A percentile compares a stretch with the other conserved stretches of the same genome.
phyloP scores from a whole-genome alignment of 2,113 vertebrate species.

The Ailurus styani region DNA sequence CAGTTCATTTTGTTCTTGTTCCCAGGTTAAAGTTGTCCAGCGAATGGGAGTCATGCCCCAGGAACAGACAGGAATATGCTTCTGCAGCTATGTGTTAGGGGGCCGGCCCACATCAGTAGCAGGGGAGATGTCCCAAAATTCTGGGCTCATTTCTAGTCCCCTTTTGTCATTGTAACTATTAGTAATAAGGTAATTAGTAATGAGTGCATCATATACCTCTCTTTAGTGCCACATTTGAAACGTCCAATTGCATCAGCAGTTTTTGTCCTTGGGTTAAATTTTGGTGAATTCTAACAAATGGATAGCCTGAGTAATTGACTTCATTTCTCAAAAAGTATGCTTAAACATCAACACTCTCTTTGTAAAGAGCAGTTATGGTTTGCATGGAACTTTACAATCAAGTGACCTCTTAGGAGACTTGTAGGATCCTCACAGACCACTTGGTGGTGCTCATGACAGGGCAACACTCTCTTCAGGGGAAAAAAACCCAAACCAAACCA shows the following conservation, averaged over 20 bases:
- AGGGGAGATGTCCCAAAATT: background rate
- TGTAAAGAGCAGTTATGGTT: background rate
- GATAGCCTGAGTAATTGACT: background rate
- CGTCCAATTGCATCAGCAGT: background rate
- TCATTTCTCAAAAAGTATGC: background rate
- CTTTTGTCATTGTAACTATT: background rate
- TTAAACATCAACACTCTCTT: rapidly evolving
- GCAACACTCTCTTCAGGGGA: background rate
- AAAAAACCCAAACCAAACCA: background rate
- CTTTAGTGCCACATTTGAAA: background rate
- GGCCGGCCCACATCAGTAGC: background rate
- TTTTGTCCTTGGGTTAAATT: background rate
- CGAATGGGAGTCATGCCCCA: background rate
- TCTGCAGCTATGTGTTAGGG: too few species aligned
- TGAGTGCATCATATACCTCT: rapidly evolving
- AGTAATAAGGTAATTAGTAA: background rate
- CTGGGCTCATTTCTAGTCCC: background rate
- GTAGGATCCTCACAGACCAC: background rate
- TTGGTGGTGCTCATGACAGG: conserved; percentile 38
- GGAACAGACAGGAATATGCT: background rate
- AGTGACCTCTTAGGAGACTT: background rate
- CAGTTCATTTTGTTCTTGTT: background rate
- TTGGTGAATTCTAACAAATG: background rate
- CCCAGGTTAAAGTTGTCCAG: background rate
- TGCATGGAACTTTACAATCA: background rate